Evolutionary conservation across 2,888 invertebrate genomes (phyloP).

Genomic region (Chrysotoxum bicinctum): DNA sequence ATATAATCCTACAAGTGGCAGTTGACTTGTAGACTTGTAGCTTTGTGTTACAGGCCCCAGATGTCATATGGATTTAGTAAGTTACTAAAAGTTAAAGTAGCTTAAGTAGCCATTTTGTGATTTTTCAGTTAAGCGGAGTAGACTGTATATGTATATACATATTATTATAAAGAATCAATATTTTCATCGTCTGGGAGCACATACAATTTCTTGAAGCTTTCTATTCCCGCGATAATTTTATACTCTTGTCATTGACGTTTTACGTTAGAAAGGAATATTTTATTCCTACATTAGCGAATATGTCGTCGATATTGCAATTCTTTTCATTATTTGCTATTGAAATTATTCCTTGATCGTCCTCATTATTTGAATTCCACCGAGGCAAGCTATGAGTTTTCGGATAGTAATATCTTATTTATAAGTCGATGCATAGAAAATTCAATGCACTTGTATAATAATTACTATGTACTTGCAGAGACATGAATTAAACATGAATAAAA

Average conservation of each 20-base stretch:
- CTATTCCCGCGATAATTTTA: conserved; percentile 13
- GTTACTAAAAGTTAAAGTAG: no score
- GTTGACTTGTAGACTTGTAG: no score
- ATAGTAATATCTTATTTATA: not conserved
- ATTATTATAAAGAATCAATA: not conserved
- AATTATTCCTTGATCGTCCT: conserved; percentile 13
- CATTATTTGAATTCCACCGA: conserved; percentile 22
- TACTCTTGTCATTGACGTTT: conserved; percentile 14
- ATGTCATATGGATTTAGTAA: no score
- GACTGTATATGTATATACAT: not conserved
- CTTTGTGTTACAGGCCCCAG: no score
- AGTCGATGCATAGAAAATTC: not conserved
- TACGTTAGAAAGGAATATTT: not conserved
- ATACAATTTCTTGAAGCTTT: conserved; percentile 29
- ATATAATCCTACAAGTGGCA: no score
- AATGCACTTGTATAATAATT: conserved; percentile 39
- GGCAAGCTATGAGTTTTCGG: not conserved
- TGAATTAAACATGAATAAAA: conserved; percentile 32
- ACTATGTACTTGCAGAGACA: conserved; percentile 8
- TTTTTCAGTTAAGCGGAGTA: no score
- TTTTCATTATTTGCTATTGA: conserved; percentile 57
- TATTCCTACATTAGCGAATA: conserved; percentile 10
- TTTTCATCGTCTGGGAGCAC: not conserved
- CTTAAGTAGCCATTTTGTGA: no score
- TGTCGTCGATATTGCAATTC: conserved; percentile 42